Percentiles rank a stretch among this genome's conserved stretches.
These are phyloP conservation scores for Listronotus bonariensis DNA, from an alignment of 1,140 invertebrate species.

Conservation along the genomic window DNA sequence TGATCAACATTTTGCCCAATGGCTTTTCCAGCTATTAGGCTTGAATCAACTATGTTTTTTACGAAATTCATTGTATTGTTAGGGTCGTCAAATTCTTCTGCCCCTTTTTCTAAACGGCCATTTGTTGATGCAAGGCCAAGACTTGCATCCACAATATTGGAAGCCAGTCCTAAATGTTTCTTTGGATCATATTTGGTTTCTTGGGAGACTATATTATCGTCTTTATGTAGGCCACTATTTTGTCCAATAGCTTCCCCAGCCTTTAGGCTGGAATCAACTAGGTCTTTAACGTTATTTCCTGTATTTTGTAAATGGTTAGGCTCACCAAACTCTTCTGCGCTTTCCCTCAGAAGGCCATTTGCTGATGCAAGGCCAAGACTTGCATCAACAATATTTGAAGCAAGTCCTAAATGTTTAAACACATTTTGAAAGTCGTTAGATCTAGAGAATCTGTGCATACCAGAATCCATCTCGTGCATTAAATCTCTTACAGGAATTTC, in stretches of 20 bases:
- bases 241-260: background rate
- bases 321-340: no score
- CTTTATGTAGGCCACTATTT: background rate
- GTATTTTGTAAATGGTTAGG: background rate
- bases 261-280: slow-evolving; percentile 9
- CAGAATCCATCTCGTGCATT: slow-evolving; percentile 10
- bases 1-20: background rate
- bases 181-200: background rate
- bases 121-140: background rate
- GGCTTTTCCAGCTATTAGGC: background rate
- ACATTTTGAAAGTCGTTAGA: background rate
- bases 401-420: background rate
- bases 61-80: background rate
- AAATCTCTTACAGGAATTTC: slow-evolving; percentile 4
- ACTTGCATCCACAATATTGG: slow-evolving; percentile 10
- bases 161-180: background rate
- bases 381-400: slow-evolving; percentile 8
- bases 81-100: no score
- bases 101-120: no score
- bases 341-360: no score
- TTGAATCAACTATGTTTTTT: slow-evolving; percentile 9
- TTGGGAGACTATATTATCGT: background rate
- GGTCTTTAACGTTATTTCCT: background rate
- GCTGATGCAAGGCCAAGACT: background rate
- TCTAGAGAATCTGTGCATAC: slow-evolving; percentile 3